Conservation (phyloP, 2,797 vertebrate genomes). For the Coluber constrictor region DNA sequence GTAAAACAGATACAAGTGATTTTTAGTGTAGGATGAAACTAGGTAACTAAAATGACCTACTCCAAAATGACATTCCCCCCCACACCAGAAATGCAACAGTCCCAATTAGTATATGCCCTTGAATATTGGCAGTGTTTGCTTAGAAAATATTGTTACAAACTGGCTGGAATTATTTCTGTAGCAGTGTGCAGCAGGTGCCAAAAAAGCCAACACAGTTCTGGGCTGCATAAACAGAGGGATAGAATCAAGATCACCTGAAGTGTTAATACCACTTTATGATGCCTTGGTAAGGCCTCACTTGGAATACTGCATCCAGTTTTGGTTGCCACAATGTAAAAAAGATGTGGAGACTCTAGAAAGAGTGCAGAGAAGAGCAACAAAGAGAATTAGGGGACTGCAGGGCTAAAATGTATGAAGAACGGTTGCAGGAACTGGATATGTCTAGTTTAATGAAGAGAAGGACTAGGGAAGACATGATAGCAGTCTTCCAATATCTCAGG, state of each 20-base stretch:
- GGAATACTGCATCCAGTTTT: neutral
- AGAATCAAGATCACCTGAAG: no score
- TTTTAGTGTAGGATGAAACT: slow-evolving; percentile 1
- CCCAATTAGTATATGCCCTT: neutral
- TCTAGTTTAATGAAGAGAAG: neutral
- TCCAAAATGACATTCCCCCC: neutral
- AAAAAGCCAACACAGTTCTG: neutral
- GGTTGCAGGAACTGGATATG: neutral
- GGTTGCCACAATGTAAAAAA: neutral
- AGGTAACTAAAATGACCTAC: neutral
- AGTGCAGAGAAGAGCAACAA: neutral
- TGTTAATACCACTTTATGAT: no score
- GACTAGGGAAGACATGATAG: neutral
- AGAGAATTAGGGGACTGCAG: neutral
- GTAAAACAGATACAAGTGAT: neutral
- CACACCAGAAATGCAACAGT: neutral
- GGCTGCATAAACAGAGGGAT: neutral
- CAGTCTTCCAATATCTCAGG: rapidly evolving
- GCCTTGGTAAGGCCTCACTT: neutral
- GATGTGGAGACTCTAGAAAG: neutral
- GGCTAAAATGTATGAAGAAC: neutral
- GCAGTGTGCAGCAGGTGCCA: no score
- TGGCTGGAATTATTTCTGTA: neutral
- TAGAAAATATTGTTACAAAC: neutral
- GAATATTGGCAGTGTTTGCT: neutral